Base-by-base conservation (phyloP, 2,888 invertebrate genomes). In the Lepidonotus clava region DNA sequence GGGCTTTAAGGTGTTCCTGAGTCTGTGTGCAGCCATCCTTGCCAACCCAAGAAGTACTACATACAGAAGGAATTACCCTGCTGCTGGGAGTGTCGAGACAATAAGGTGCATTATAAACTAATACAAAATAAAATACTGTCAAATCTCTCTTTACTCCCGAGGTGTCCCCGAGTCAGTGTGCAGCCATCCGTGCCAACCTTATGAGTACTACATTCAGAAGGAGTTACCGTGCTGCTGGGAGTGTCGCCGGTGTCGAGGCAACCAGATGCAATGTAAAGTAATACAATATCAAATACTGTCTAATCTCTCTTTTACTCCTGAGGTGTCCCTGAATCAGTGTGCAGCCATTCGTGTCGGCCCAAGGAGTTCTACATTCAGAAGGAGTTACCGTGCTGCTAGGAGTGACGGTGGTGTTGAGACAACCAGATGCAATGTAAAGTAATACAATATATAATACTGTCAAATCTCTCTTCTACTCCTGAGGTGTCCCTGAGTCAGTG, bases 141-240 rank as follows among this genome's bases (percentile, higher is more conserved):
- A n/a, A n/a, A n/a, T n/a, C n/a, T n/a, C n/a, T n/a, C n/a, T n/a
- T n/a, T n/a, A n/a, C n/a, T 34, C 46, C 83, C 8, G 11, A 32
- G 32, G 34, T 2, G 32, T 85, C 11, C 87, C 88, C 0, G 86
- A 86, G 40, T 88, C 89, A 0, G 86, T 88, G 34, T 89, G 89
- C 86, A 87, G 87, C 77, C 46, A 76, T 46, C 89, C 89, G 0
- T 89, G 89, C 66, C 14, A 41, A 21, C 28, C 41, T 18, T 76
- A 71, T 8, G 86, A 89, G 51, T 87, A 87, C 53, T 56, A 36
- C 38, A 77, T 86, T 11, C 86, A 61, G 32, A 51, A 83, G 40
- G 87, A 87, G 24, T 24, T 87, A n/a, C 46, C 71, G 18, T 87
- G 88, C 71, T 88, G 87, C 67, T 90, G 89, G 89, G 87, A 90